These are phyloP conservation scores for Caloenas nicobarica DNA, from an alignment of 2,113 vertebrate species.

Conservation along the genomic window DNA sequence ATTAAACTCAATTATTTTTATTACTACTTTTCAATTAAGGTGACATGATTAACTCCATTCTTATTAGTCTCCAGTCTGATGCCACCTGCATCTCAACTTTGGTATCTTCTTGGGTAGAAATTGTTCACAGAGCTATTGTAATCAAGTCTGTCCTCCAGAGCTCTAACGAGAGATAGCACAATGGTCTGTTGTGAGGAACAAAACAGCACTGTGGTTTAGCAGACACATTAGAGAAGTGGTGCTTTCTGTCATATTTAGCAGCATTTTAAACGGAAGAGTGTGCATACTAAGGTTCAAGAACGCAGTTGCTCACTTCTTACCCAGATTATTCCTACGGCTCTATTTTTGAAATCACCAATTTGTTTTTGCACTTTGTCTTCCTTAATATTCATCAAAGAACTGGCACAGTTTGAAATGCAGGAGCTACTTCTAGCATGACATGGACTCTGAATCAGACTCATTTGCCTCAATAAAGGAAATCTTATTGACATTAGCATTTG, in stretches of 20 bases:
- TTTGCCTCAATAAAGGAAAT: background rate
- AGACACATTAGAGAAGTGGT: background rate
- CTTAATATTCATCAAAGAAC: background rate
- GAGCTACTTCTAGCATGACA: background rate
- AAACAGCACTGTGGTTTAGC: background rate
- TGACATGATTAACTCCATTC: slow-evolving; percentile 60
- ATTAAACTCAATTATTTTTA: slow-evolving; percentile 82
- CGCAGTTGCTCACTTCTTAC: background rate
- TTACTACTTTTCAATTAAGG: slow-evolving; percentile 75
- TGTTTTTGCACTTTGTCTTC: background rate
- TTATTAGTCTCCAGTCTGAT: slow-evolving; percentile 4
- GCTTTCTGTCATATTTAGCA: background rate
- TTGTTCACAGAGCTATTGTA: background rate
- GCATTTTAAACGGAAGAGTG: background rate
- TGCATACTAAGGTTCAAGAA: background rate
- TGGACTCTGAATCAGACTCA: background rate
- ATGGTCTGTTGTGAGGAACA: background rate
- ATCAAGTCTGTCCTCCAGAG: background rate
- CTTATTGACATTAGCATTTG: background rate
- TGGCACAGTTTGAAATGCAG: background rate
- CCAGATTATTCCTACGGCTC: background rate
- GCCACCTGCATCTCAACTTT: background rate
- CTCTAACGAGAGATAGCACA: background rate
- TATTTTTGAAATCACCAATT: background rate
- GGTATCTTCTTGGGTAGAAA: background rate